Percentiles rank a stretch among this genome's conserved stretches.
These are phyloP conservation scores for Rapana venosa DNA, from an alignment of 2,888 invertebrate species.

Conservation along the genomic window DNA sequence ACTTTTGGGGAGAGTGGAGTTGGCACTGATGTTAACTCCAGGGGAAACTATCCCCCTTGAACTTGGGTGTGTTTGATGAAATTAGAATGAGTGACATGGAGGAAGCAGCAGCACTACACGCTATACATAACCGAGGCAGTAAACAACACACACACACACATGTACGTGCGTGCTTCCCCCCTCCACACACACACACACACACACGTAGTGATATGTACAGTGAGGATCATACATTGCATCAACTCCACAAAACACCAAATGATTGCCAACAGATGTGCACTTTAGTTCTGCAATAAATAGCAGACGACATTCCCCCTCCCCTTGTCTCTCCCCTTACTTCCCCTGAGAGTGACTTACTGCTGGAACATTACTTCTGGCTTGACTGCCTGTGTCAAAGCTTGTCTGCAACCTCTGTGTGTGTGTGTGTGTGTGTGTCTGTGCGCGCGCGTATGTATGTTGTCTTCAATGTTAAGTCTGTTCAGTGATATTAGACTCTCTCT, in stretches of 20 bases:
- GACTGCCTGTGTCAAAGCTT: too few relatives aligned
- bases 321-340: background rate
- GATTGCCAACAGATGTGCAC: background rate
- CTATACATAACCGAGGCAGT: too few relatives aligned
- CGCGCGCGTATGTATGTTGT: background rate
- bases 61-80: too few relatives aligned
- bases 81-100: too few relatives aligned
- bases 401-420: conserved; percentile 25
- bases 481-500: too few relatives aligned
- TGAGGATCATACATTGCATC: background rate
- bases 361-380: too few relatives aligned
- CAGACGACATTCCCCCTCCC: background rate
- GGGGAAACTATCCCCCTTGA: too few relatives aligned
- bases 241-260: background rate
- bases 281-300: background rate
- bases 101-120: too few relatives aligned
- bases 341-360: too few relatives aligned
- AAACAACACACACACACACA: background rate
- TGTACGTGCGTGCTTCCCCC: background rate
- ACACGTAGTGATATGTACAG: background rate
- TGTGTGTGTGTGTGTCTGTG: conserved; percentile 28
- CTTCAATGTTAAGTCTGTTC: background rate
- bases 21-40: too few relatives aligned
- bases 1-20: too few relatives aligned
- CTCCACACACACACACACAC: conserved; percentile 6